Percentiles rank a stretch among this genome's conserved stretches.
Conservation (phyloP, 2,797 vertebrate genomes). For the Etheostoma nigrum region DNA sequence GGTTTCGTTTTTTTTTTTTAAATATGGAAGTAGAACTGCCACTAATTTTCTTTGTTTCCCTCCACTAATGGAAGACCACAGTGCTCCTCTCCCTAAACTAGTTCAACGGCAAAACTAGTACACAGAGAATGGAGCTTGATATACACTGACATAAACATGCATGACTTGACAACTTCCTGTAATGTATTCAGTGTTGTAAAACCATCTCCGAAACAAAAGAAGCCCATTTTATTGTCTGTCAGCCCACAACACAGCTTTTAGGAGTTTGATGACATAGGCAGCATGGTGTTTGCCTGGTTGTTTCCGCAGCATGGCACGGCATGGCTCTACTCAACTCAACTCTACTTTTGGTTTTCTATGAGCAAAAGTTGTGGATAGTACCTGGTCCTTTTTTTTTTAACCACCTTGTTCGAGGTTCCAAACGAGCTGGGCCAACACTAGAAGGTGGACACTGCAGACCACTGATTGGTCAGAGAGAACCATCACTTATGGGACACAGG, state of each 20-base stretch:
- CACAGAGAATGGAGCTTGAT: not conserved
- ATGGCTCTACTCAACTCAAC: too few species aligned
- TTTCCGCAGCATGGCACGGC: too few species aligned
- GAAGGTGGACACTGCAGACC: too few species aligned
- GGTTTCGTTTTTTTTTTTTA: not conserved
- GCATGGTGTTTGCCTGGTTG: slow-evolving; percentile 2
- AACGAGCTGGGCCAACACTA: too few species aligned
- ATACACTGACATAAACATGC: slow-evolving; percentile 8
- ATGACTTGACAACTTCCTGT: slow-evolving; percentile 22
- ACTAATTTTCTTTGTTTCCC: not conserved
- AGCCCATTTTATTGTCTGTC: slow-evolving; percentile 8
- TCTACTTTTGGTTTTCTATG: too few species aligned
- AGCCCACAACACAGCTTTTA: slow-evolving; percentile 8
- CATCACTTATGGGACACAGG: too few species aligned
- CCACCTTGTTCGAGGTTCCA: too few species aligned
- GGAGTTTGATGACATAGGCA: not conserved
- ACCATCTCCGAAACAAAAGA: not conserved
- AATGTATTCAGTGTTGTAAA: slow-evolving; percentile 15
- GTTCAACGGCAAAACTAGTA: slow-evolving; percentile 3
- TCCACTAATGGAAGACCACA: not conserved
- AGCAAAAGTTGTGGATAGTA: too few species aligned
- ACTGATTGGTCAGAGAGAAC: too few species aligned
- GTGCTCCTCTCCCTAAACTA: not conserved
- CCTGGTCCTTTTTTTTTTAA: too few species aligned
- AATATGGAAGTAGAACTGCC: slow-evolving; percentile 5